A percentile compares a stretch with the other conserved stretches of the same genome.
Evolutionary conservation across 64 coral and sea anemone genomes (phyloP).

Genomic region (Montipora capricornis): DNA sequence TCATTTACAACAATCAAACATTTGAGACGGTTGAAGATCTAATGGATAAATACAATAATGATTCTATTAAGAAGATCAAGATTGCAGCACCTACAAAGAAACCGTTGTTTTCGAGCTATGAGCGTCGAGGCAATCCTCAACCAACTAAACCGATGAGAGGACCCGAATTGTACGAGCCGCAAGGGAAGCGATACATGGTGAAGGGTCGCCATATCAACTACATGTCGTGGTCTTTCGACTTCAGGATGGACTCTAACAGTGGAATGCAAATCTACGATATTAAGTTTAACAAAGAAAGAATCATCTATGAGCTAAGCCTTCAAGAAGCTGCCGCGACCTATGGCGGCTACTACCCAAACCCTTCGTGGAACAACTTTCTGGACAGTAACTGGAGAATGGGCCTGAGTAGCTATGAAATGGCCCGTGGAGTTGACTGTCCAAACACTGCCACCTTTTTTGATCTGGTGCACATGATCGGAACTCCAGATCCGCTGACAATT

Average conservation of each 20-base stretch:
- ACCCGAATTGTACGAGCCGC: conserved; percentile 58
- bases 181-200: conserved; percentile 57
- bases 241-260: conserved; percentile 47
- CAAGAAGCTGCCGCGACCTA: conserved; percentile 60
- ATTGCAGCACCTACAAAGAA: conserved; percentile 8
- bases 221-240: conserved; percentile 73
- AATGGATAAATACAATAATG: not conserved
- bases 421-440: conserved; percentile 76
- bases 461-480: conserved; percentile 32
- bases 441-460: conserved; percentile 77
- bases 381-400: conserved; percentile 55
- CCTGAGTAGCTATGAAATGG: conserved; percentile 21
- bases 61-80: conserved; percentile 11
- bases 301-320: conserved; percentile 64
- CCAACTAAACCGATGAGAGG: conserved; percentile 51
- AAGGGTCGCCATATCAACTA: conserved; percentile 44
- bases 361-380: conserved; percentile 53
- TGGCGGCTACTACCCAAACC: conserved; percentile 47
- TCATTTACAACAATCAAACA: conserved; percentile 62
- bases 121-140: conserved; percentile 26
- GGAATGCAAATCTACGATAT: conserved; percentile 64
- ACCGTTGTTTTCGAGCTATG: conserved; percentile 25
- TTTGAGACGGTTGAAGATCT: conserved; percentile 41
- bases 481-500: conserved; percentile 30
- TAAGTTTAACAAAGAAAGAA: conserved; percentile 38